A percentile compares a stretch with the other conserved stretches of the same genome.
Evolutionary conservation across 2,113 vertebrate species (phyloP).

Genomic region (Sinocyclocheilus anophthalmus): DNA sequence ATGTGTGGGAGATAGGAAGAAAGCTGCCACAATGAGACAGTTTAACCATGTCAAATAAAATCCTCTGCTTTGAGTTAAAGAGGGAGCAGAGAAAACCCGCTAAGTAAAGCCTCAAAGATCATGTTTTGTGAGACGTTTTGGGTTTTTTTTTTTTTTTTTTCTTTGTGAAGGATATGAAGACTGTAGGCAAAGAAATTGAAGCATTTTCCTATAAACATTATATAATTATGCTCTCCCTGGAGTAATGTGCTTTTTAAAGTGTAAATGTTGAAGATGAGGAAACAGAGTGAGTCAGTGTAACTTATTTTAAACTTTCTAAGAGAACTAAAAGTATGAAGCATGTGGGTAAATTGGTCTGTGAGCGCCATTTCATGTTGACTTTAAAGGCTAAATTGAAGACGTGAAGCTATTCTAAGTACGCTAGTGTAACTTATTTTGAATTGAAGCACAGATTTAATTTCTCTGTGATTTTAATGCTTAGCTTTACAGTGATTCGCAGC

Average conservation of each 20-base stretch:
- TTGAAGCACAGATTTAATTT: background rate
- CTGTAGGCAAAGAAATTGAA: background rate
- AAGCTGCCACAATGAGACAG: conserved; percentile 17
- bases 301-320: background rate
- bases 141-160: too few relatives aligned
- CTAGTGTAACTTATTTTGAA: background rate
- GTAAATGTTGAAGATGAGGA: background rate
- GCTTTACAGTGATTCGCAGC: background rate
- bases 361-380: background rate
- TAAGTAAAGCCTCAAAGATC: conserved; percentile 13
- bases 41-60: conserved; percentile 39
- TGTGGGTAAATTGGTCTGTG: background rate
- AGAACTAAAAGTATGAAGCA: background rate
- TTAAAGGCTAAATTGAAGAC: background rate
- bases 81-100: conserved; percentile 2
- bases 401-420: too few relatives aligned
- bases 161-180: conserved; percentile 17
- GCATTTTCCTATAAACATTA: conserved; percentile 23
- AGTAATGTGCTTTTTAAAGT: background rate
- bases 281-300: background rate
- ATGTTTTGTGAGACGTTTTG: conserved; percentile 21
- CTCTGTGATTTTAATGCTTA: background rate
- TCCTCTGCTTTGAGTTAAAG: conserved; percentile 29
- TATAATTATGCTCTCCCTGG: conserved; percentile 17
- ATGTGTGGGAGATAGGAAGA: conserved; percentile 34